A percentile compares a stretch with the other conserved stretches of the same genome.
Conservation (phyloP, 2,113 vertebrate genomes). For the Trochalopteron elliotii region DNA sequence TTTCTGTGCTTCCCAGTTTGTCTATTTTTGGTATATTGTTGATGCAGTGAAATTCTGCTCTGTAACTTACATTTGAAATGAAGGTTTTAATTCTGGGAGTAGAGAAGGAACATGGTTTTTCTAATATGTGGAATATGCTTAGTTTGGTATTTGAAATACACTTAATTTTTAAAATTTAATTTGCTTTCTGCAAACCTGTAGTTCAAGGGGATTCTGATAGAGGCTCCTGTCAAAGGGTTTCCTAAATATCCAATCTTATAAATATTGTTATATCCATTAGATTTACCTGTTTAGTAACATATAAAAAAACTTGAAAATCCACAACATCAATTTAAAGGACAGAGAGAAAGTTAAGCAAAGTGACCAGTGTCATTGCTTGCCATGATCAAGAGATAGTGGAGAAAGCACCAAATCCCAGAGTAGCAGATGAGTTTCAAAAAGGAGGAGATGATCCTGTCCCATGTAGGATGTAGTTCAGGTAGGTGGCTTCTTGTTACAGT, state of each 20-base stretch:
- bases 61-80: neutral
- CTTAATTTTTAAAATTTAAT: neutral
- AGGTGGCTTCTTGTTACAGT: neutral
- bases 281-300: neutral
- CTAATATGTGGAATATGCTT: neutral
- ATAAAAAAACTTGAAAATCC: neutral
- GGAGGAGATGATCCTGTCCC: neutral
- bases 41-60: neutral
- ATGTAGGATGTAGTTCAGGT: neutral
- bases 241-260: neutral
- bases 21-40: neutral
- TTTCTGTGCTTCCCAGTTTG: neutral
- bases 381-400: neutral
- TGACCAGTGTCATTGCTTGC: neutral
- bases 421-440: neutral
- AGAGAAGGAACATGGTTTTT: neutral
- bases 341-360: neutral
- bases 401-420: neutral
- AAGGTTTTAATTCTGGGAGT: neutral
- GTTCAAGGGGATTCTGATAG: neutral
- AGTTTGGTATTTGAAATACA: neutral
- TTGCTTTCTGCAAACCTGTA: neutral
- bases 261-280: fast-evolving
- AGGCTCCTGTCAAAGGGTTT: neutral
- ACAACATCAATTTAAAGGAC: neutral